Conservation (phyloP, 2,113 vertebrate species). For the Willisornis vidua region DNA sequence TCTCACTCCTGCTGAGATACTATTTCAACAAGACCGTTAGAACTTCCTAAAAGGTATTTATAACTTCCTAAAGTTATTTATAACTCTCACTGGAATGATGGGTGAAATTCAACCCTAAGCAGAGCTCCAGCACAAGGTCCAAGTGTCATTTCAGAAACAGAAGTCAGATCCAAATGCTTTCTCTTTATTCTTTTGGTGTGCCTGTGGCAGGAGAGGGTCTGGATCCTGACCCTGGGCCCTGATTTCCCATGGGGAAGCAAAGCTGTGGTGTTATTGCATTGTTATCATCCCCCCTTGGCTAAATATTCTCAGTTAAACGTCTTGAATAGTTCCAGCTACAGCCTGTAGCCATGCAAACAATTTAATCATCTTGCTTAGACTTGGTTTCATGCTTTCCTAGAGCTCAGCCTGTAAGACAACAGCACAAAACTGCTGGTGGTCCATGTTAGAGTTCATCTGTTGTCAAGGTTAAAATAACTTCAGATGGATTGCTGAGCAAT, state of each 20-base stretch:
- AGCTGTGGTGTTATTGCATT: background rate
- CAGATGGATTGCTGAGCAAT: constrained; percentile 72
- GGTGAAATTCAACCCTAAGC: constrained; percentile 1
- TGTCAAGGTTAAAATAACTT: constrained; percentile 78
- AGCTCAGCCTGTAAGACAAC: background rate
- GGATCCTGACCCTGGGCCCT: background rate
- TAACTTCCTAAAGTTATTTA: background rate
- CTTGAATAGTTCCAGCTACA: background rate
- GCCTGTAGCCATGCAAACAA: background rate
- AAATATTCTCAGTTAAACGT: background rate
- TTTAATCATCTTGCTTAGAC: background rate
- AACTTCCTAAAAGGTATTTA: background rate
- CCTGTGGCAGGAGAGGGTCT: background rate
- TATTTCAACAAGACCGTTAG: background rate
- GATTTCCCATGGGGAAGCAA: background rate
- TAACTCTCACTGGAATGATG: background rate
- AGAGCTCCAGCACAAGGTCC: constrained; percentile 47
- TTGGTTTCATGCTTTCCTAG: background rate
- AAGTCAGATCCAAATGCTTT: background rate
- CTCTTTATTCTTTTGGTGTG: background rate
- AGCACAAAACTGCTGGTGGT: background rate
- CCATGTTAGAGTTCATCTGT: constrained; percentile 27
- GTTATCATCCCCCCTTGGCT: background rate
- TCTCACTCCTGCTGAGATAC: background rate
- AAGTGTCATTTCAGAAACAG: background rate